These are phyloP conservation scores for Metopia argyrocephala DNA, from an alignment of 2,888 invertebrate species.

Conservation along the genomic window DNA sequence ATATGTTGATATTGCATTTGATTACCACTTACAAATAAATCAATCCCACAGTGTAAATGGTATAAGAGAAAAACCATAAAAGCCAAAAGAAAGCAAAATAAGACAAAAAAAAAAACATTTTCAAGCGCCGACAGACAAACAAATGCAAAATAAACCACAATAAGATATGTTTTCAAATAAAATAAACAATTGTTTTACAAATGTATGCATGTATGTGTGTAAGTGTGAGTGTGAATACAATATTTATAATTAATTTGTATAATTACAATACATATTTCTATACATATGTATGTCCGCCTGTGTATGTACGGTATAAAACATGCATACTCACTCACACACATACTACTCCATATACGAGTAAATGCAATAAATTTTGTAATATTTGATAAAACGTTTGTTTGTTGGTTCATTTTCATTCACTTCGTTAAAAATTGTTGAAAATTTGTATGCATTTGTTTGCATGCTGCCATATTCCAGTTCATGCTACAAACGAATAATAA, in stretches of 20 bases:
- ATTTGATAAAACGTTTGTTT: too few relatives aligned
- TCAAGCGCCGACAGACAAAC: background rate
- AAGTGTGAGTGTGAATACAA: too few relatives aligned
- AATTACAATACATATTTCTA: background rate
- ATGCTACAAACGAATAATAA: too few relatives aligned
- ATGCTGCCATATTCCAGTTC: too few relatives aligned
- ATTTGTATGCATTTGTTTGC: too few relatives aligned
- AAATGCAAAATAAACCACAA: slow-evolving; percentile 28
- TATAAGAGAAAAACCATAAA: background rate
- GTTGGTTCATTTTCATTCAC: too few relatives aligned
- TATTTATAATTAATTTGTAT: background rate
- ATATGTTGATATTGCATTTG: background rate
- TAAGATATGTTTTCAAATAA: background rate
- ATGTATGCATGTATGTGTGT: background rate
- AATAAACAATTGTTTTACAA: background rate
- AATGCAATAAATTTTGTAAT: too few relatives aligned
- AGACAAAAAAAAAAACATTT: background rate
- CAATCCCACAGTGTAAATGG: background rate
- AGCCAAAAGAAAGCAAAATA: background rate
- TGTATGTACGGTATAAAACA: background rate
- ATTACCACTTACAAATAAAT: background rate
- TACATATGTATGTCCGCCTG: background rate
- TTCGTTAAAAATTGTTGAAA: background rate
- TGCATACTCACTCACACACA: background rate
- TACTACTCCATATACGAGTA: too few relatives aligned